Percentiles rank a stretch among this genome's conserved stretches.
Conservation (phyloP, 1,140 invertebrate genomes). For the Halyomorpha halys region DNA sequence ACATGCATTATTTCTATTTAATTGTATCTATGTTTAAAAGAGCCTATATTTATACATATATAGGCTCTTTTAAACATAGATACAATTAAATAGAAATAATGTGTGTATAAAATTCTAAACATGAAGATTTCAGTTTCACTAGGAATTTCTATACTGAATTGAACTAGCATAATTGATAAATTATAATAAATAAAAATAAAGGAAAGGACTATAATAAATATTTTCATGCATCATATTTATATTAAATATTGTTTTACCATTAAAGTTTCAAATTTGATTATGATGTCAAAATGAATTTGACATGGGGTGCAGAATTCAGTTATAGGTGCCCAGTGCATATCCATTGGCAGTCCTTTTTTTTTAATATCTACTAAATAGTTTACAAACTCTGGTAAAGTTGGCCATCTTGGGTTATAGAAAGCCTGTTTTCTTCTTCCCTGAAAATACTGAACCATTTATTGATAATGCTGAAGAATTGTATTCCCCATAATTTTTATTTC, state of each 20-base stretch:
- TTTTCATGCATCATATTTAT: not conserved
- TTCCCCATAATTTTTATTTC: too few relatives aligned
- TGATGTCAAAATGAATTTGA: slow-evolving; percentile 73
- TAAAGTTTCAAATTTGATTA: slow-evolving; percentile 81
- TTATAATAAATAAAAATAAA: not conserved
- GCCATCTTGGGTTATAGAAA: slow-evolving; percentile 47
- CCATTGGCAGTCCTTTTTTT: slow-evolving; percentile 52
- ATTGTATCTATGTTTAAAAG: too few relatives aligned
- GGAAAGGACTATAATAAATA: not conserved
- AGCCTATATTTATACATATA: too few relatives aligned
- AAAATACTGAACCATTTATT: not conserved
- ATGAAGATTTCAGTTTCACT: not conserved
- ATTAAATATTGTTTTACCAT: slow-evolving; percentile 38
- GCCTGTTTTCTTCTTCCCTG: slow-evolving; percentile 24
- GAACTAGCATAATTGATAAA: not conserved
- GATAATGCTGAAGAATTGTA: too few relatives aligned
- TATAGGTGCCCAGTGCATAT: slow-evolving; percentile 87
- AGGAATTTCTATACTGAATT: not conserved
- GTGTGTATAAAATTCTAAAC: not conserved
- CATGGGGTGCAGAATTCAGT: slow-evolving; percentile 81
- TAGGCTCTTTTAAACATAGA: too few relatives aligned
- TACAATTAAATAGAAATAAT: too few relatives aligned
- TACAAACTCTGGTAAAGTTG: slow-evolving; percentile 66
- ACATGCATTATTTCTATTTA: too few relatives aligned
- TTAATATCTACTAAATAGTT: slow-evolving; percentile 58